Conservation (phyloP, 2,888 invertebrate genomes). For the Cepaea hortensis region DNA sequence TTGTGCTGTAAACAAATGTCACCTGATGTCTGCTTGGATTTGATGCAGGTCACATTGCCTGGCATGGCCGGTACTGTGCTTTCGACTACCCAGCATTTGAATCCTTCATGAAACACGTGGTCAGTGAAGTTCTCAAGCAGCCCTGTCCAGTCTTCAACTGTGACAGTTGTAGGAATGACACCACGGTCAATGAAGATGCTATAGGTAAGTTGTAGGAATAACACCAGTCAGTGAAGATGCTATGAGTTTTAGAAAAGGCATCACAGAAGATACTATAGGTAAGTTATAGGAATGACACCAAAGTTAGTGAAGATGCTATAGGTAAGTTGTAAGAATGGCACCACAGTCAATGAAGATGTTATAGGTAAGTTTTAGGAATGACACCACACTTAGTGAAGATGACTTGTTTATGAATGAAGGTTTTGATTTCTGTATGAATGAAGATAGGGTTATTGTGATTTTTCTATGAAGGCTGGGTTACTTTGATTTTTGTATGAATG, state of each 20-base stretch:
- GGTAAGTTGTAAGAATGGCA: conserved; percentile 63
- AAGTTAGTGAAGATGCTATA: conserved; percentile 61
- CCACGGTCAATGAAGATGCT: conserved; percentile 62
- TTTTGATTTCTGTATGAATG: conserved; percentile 58
- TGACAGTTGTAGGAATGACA: conserved; percentile 66
- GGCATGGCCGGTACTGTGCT: conserved; percentile 75
- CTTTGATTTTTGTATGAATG: too few relatives aligned
- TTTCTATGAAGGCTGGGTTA: too few relatives aligned
- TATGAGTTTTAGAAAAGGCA: too few relatives aligned
- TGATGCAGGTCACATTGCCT: conserved; percentile 73
- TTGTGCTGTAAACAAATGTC: too few relatives aligned
- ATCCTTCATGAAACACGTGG: conserved; percentile 71
- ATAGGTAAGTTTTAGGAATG: conserved; percentile 56
- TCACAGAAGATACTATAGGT: conserved; percentile 58
- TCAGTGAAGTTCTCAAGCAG: conserved; percentile 65
- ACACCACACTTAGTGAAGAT: conserved; percentile 64
- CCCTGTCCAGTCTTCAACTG: conserved; percentile 66
- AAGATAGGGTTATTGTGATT: conserved; percentile 59
- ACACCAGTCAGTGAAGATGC: conserved; percentile 65
- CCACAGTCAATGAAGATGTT: conserved; percentile 62
- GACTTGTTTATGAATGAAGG: too few relatives aligned
- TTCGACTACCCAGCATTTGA: conserved; percentile 71
- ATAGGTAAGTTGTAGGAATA: conserved; percentile 56
- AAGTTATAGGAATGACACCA: conserved; percentile 63
- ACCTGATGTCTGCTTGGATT: too few relatives aligned